Conservation (phyloP, 2,888 invertebrate species). For the Drosophila sordidapex region DNA sequence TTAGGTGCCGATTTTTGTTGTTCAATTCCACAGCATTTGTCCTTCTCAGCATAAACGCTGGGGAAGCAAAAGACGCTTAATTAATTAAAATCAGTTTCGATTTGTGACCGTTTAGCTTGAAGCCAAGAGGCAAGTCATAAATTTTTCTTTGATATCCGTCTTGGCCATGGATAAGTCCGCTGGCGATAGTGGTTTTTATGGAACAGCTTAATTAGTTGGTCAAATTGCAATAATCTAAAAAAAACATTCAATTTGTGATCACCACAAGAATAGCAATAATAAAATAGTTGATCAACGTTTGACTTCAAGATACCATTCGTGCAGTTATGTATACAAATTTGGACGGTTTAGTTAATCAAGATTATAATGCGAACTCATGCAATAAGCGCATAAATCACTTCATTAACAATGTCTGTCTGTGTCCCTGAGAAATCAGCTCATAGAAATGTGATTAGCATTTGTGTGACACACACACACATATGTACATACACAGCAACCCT, state of each 20-base stretch:
- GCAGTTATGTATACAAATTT: background rate
- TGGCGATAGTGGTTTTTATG: slow-evolving; percentile 55
- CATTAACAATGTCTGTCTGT: slow-evolving; percentile 45
- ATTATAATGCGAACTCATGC: slow-evolving; percentile 68
- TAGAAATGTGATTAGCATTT: slow-evolving; percentile 63
- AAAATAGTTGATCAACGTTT: slow-evolving; percentile 35
- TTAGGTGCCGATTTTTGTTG: background rate
- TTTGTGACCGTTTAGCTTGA: slow-evolving; percentile 65
- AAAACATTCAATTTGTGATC: slow-evolving; percentile 65
- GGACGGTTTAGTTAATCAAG: slow-evolving; percentile 62
- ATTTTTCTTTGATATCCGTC: slow-evolving; percentile 24
- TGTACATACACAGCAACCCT: background rate
- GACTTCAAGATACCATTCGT: slow-evolving; percentile 13
- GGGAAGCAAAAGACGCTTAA: slow-evolving; percentile 30
- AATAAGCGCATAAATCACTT: slow-evolving; percentile 76
- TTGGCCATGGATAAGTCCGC: slow-evolving; percentile 32
- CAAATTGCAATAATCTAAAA: slow-evolving; percentile 59
- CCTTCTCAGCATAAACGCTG: background rate
- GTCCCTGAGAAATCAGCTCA: slow-evolving; percentile 42
- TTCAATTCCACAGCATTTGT: background rate
- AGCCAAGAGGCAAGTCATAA: slow-evolving; percentile 32
- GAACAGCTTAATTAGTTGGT: slow-evolving; percentile 69
- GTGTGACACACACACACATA: slow-evolving; percentile 20
- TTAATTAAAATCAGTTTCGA: slow-evolving; percentile 72
- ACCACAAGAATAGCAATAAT: slow-evolving; percentile 29